Conservation (phyloP, 2,888 invertebrate genomes). For the Elegia similella region DNA sequence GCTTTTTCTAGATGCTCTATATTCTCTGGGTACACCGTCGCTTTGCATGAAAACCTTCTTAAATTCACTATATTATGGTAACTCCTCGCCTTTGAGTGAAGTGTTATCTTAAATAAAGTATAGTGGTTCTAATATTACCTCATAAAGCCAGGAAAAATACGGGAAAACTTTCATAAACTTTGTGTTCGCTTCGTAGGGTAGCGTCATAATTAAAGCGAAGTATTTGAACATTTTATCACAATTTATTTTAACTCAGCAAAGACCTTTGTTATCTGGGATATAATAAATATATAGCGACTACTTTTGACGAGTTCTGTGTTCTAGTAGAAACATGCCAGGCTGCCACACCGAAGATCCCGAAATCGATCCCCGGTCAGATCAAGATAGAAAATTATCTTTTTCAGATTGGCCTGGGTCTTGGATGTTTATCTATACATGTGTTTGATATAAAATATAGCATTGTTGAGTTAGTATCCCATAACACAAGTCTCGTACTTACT, state of each 20-base stretch:
- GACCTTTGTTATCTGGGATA: neutral
- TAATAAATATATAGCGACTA: no score
- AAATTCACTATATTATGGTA: conserved; percentile 52
- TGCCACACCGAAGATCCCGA: no score
- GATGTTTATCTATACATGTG: no score
- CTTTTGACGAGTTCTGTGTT: no score
- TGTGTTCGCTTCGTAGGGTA: neutral
- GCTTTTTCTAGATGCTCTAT: neutral
- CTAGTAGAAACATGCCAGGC: no score
- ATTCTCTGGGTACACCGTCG: conserved; percentile 33
- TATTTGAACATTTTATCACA: neutral
- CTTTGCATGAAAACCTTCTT: conserved; percentile 49
- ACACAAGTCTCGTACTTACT: no score
- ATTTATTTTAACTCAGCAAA: neutral
- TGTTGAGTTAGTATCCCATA: no score
- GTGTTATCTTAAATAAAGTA: conserved; percentile 17
- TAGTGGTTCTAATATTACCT: conserved; percentile 10
- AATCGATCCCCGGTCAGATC: no score
- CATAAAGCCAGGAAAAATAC: conserved; percentile 9
- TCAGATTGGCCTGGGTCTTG: no score
- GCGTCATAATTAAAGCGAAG: neutral
- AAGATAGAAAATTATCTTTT: no score
- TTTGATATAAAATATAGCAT: no score
- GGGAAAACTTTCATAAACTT: neutral
- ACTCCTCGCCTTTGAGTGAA: conserved; percentile 33